phyloP scores from a whole-genome alignment of 1,140 invertebrate genomes.

The Pinna nobilis region DNA sequence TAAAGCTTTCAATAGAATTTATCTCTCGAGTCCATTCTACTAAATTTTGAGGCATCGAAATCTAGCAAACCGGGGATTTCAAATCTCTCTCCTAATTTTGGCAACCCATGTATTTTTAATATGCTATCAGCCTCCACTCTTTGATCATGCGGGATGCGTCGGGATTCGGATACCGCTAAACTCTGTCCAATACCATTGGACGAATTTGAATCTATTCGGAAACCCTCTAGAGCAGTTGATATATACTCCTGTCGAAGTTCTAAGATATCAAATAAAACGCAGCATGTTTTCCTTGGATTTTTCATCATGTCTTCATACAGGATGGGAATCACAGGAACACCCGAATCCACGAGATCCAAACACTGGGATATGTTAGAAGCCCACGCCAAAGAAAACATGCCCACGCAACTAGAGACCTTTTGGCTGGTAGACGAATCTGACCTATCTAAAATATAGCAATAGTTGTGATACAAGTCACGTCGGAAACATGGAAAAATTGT shows the following conservation, averaged over 20 bases:
- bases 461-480: conserved; percentile 54
- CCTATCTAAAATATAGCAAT: conserved; percentile 57
- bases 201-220: conserved; percentile 57
- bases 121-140: conserved; percentile 62
- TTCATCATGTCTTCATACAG: conserved; percentile 69
- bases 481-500: conserved; percentile 62
- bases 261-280: conserved; percentile 57
- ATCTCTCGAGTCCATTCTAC: conserved; percentile 39
- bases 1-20: conserved; percentile 17
- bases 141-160: conserved; percentile 54
- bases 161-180: conserved; percentile 48
- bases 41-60: conserved; percentile 55
- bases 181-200: conserved; percentile 33
- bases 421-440: conserved; percentile 39
- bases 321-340: conserved; percentile 60
- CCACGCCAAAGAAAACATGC: conserved; percentile 63
- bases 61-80: conserved; percentile 63
- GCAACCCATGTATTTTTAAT: conserved; percentile 61
- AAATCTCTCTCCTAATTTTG: conserved; percentile 64
- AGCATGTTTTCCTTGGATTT: conserved; percentile 54
- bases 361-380: conserved; percentile 58
- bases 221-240: conserved; percentile 55
- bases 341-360: conserved; percentile 55
- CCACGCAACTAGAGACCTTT: conserved; percentile 47
- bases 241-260: conserved; percentile 61